Evolutionary conservation across 2,797 vertebrate species (phyloP).

Genomic region (Acomys russatus): DNA sequence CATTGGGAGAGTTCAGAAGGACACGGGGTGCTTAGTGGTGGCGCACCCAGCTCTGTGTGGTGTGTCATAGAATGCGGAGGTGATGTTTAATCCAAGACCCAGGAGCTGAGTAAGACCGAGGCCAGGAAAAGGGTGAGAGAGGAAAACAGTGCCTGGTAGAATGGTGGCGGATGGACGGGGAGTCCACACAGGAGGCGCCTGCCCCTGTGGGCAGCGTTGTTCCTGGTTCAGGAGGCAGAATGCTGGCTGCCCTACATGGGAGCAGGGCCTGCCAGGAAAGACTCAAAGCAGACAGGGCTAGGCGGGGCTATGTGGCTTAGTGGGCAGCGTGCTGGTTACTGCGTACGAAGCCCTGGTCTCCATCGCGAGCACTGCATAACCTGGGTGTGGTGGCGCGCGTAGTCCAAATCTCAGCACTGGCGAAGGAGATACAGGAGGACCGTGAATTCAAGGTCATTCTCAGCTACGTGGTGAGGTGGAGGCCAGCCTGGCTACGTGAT

Average conservation of each 20-base stretch:
- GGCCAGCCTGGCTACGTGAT: neutral
- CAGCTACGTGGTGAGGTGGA: neutral
- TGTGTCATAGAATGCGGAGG: neutral
- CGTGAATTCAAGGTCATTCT: neutral
- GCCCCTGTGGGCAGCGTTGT: neutral
- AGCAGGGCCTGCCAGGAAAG: neutral
- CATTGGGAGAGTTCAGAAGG: neutral
- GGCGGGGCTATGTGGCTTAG: neutral
- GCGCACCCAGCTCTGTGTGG: neutral
- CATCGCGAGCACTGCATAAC: neutral
- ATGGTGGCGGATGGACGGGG: neutral
- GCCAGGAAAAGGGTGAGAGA: neutral
- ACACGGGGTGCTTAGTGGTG: neutral
- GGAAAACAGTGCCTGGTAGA: rapidly evolving
- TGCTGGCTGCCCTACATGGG: too few relatives aligned
- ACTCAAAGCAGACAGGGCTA: neutral
- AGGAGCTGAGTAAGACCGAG: constrained; percentile 31
- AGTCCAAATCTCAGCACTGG: neutral
- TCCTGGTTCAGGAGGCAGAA: neutral
- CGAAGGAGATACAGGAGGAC: neutral
- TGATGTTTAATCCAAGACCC: neutral
- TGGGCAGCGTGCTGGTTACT: neutral
- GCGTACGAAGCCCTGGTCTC: neutral
- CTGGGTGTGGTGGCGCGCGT: neutral
- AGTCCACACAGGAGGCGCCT: too few relatives aligned